These are phyloP conservation scores for Lepidurus apus DNA, from an alignment of 1,140 invertebrate genomes.

Conservation along the genomic window DNA sequence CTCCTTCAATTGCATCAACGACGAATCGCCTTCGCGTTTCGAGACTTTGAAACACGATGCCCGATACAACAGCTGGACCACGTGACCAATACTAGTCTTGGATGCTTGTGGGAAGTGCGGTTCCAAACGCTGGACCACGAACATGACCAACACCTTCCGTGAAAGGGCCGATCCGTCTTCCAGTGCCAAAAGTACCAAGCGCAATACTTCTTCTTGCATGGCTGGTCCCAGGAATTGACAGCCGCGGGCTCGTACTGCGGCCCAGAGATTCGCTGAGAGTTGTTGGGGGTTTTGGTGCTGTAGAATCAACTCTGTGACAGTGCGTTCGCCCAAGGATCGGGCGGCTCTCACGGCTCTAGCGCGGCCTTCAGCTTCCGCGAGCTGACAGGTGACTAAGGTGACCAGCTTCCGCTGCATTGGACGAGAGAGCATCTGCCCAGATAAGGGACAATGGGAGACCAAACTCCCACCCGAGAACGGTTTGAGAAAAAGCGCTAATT, in stretches of 20 bases:
- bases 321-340: slow-evolving; percentile 85
- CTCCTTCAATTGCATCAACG: slow-evolving; percentile 96
- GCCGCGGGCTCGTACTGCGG: slow-evolving; percentile 88
- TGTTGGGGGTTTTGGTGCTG: slow-evolving; percentile 92
- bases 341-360: slow-evolving; percentile 50
- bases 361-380: slow-evolving; percentile 74
- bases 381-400: slow-evolving; percentile 83
- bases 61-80: slow-evolving; percentile 93
- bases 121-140: slow-evolving; percentile 92
- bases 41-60: slow-evolving; percentile 98
- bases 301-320: slow-evolving; percentile 89
- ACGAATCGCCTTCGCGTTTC: slow-evolving; percentile 94
- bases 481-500: slow-evolving; percentile 80
- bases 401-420: slow-evolving; percentile 95
- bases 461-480: slow-evolving; percentile 44
- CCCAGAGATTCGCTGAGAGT: slow-evolving; percentile 90
- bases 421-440: slow-evolving; percentile 60
- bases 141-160: slow-evolving; percentile 96
- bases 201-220: slow-evolving; percentile 97
- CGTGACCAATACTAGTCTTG: slow-evolving; percentile 97
- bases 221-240: slow-evolving; percentile 99
- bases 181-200: slow-evolving; percentile 84
- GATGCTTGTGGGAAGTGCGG: slow-evolving; percentile 95
- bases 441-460: slow-evolving; percentile 1
- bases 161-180: slow-evolving; percentile 96